Evolutionary conservation across 2,113 vertebrate species (phyloP).

Genomic region (Passerina amoena): DNA sequence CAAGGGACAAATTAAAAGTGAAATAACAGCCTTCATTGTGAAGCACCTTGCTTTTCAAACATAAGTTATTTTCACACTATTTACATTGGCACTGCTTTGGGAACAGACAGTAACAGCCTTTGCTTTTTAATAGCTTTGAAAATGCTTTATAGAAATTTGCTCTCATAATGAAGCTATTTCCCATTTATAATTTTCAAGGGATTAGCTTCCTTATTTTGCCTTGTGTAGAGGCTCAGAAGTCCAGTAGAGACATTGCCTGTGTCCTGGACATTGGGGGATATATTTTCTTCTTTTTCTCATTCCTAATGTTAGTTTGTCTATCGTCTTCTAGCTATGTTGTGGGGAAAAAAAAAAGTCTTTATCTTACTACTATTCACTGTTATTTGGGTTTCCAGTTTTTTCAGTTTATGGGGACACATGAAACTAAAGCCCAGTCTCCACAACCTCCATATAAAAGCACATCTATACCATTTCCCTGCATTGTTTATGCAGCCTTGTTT

Average conservation of each 20-base stretch:
- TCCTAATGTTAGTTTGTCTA: not conserved
- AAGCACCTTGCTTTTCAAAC: constrained; percentile 47
- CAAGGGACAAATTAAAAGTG: not conserved
- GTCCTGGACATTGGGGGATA: not conserved
- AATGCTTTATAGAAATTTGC: constrained; percentile 30
- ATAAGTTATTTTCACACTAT: constrained; percentile 34
- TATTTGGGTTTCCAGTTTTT: not conserved
- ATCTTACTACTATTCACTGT: not conserved
- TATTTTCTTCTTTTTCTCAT: not conserved
- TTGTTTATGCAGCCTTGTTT: not conserved
- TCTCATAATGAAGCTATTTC: constrained; percentile 51
- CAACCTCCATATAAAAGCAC: not conserved
- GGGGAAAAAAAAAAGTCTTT: not conserved
- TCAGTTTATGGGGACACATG: not conserved
- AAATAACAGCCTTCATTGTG: constrained; percentile 35
- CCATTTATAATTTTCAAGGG: constrained; percentile 7
- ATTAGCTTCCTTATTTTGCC: constrained; percentile 48
- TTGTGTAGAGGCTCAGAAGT: not conserved
- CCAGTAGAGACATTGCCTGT: not conserved
- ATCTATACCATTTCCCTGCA: not conserved
- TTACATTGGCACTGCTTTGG: constrained; percentile 22
- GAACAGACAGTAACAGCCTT: constrained; percentile 57
- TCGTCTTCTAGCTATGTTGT: not conserved
- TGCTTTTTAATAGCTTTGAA: constrained; percentile 54
- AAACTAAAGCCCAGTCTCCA: not conserved